Conservation (phyloP, 35 echinoderm and acorn worm genomes). For the Apostichopus californicus region DNA sequence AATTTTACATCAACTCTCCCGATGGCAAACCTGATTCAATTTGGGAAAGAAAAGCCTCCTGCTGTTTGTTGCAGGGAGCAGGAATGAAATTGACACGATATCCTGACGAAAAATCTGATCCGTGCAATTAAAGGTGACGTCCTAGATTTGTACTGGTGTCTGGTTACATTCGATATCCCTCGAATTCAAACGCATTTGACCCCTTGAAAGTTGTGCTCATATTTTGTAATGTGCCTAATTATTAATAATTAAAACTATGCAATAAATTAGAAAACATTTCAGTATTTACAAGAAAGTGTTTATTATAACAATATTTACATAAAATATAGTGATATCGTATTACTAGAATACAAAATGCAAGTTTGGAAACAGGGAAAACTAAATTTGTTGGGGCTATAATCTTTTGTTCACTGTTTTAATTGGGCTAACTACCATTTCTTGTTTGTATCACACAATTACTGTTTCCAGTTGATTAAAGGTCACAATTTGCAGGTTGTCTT, state of each 20-base stretch:
- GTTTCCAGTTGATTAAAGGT: too few relatives aligned
- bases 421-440: too few relatives aligned
- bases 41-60: constrained; percentile 31
- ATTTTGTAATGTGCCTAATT: neutral
- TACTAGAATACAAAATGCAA: too few relatives aligned
- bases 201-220: neutral
- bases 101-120: constrained; percentile 18
- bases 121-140: constrained; percentile 39
- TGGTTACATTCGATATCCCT: constrained; percentile 13
- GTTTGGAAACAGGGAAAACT: too few relatives aligned
- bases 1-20: constrained; percentile 12
- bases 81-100: constrained; percentile 35
- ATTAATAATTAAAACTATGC: constrained; percentile 1
- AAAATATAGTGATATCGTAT: too few relatives aligned
- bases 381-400: too few relatives aligned
- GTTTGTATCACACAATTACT: too few relatives aligned
- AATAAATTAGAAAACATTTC: too few relatives aligned
- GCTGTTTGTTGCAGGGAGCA: constrained; percentile 5
- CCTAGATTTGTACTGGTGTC: neutral
- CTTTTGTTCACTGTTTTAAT: too few relatives aligned
- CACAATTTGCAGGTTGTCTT: too few relatives aligned
- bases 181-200: neutral
- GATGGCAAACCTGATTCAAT: neutral
- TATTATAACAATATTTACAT: too few relatives aligned
- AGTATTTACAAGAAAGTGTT: too few relatives aligned